phyloP scores from a whole-genome alignment of 2,797 vertebrate genomes.

The Tokudaia tokunoshimensis region DNA sequence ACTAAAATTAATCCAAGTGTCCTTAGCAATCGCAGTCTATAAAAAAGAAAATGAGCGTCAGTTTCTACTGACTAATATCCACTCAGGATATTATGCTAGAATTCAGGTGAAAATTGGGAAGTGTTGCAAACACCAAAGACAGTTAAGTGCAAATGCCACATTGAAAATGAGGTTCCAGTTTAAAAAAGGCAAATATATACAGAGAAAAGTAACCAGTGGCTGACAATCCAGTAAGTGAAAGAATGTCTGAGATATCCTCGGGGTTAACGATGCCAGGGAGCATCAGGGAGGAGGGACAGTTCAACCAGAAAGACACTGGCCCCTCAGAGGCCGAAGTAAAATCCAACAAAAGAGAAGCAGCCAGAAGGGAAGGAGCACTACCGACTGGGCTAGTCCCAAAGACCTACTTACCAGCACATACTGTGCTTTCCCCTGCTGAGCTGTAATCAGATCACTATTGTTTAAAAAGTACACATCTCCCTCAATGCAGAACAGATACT shows the following conservation, averaged over 20 bases:
- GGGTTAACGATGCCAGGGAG: neutral
- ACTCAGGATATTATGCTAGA: conserved; percentile 52
- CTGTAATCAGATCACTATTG: neutral
- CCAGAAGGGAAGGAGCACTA: neutral
- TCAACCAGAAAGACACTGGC: neutral
- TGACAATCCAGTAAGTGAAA: conserved; percentile 45
- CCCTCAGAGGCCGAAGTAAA: neutral
- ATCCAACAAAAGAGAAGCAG: neutral
- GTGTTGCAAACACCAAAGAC: conserved; percentile 68
- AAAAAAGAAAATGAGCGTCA: conserved; percentile 54
- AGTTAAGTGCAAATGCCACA: conserved; percentile 60
- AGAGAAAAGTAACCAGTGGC: conserved; percentile 68
- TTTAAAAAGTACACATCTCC: neutral
- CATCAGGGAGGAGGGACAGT: neutral
- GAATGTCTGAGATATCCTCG: neutral
- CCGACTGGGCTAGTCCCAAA: neutral
- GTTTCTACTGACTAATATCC: conserved; percentile 19
- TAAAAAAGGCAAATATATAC: conserved; percentile 73
- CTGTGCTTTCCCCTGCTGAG: neutral
- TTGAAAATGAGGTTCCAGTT: conserved; percentile 62
- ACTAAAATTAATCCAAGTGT: conserved; percentile 56
- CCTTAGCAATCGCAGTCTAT: neutral
- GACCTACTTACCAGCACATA: neutral
- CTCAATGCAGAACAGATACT: neutral
- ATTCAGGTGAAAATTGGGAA: conserved; percentile 64